phyloP scores from a whole-genome alignment of 2,113 vertebrate species.

The Callionymus lyra region DNA sequence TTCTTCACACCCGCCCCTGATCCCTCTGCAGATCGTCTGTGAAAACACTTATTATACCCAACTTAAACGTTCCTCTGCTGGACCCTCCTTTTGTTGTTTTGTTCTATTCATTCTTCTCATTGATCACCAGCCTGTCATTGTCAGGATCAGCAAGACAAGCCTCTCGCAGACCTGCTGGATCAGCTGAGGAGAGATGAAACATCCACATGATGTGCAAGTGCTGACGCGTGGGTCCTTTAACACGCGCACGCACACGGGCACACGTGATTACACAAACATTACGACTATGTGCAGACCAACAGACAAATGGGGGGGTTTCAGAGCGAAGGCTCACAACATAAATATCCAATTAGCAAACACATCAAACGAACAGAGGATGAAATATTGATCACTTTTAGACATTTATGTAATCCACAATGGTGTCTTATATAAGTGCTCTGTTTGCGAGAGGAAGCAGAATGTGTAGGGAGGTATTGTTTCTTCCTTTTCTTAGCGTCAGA shows the following conservation, averaged over 20 bases:
- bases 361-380: constrained; percentile 63
- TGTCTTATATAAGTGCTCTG: constrained; percentile 64
- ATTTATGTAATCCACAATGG: constrained; percentile 68
- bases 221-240: too few species aligned
- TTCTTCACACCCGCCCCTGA: constrained; percentile 1
- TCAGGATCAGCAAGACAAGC: neutral
- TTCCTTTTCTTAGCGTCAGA: constrained; percentile 18
- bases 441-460: constrained; percentile 46
- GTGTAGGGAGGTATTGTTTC: constrained; percentile 47
- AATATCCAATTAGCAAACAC: constrained; percentile 68
- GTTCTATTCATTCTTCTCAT: too few species aligned
- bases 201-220: too few species aligned
- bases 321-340: constrained; percentile 53
- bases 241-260: neutral
- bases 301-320: constrained; percentile 24
- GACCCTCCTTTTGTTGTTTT: too few species aligned
- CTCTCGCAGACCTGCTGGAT: too few species aligned
- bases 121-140: too few species aligned
- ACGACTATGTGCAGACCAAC: constrained; percentile 7
- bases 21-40: too few species aligned
- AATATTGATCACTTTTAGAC: constrained; percentile 67
- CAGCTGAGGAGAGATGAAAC: too few species aligned
- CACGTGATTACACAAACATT: constrained; percentile 5
- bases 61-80: constrained; percentile 15
- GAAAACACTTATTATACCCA: constrained; percentile 22